Evolutionary conservation across 2,797 vertebrate genomes (phyloP), one percentile per base, ranked within the genome.

Genomic region (Trematomus bernacchii): DNA sequence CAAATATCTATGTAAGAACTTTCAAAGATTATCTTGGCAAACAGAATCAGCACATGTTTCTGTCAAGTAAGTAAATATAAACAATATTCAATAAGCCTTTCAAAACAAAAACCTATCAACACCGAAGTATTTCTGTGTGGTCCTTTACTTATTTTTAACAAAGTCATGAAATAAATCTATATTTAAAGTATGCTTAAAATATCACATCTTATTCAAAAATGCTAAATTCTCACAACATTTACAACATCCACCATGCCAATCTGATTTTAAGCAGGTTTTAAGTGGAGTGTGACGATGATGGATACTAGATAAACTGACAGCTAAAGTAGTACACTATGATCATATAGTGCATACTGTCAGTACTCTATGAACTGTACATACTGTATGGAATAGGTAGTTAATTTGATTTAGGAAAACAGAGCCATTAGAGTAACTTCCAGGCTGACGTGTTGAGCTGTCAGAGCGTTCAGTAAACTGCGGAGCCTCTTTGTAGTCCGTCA

Each of bases 401-500:
- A 13, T n/a, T 23, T 51, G 50, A 11, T 3, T 68, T 30, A 63
- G 2, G 18, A 23, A 50, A 16, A 46, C 18, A n/a, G 21, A 6
- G 37, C 23, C 5, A 33, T 46, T 21, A 21, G 33, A 2, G 12
- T 40, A 44, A 3, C 5, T 73, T 58, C 7, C 2, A 30, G 54
- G 54, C 58, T 50, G 43, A 66, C 71, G 10, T 27, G 54, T 42
- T 50, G 18, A 48, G 43, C 47, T 64, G 30, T 67, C 21, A 9
- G 11, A 46, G 61, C 61, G 71, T 52, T 37, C 4, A 61, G 43
- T 67, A 43, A 77, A 69, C n/a, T 0, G 37, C 3, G 16, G 18
- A 64, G 50, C 18, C 23, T 77, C 21, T 37, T 42, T 48, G 33
- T 64, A 57, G 55, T 30, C 59, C 2, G 52, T 42, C 71, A n/a